Conservation (phyloP, 2,113 vertebrate species). For the Toxostoma redivivum region DNA sequence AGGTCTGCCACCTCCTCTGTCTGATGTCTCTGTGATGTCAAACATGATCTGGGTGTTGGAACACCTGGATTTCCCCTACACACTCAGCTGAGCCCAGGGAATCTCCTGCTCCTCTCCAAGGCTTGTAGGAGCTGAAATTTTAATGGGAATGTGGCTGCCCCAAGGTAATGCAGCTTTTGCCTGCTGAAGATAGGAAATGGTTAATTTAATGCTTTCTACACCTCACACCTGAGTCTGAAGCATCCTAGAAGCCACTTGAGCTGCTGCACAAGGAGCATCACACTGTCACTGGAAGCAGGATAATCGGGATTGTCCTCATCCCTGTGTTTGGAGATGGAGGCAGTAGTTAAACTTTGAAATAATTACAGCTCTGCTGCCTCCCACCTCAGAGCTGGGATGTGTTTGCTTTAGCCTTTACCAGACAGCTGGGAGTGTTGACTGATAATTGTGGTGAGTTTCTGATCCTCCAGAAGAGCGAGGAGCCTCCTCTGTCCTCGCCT, state of each 20-base stretch:
- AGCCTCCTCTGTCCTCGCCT: background rate
- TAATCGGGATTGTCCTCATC: rapidly evolving
- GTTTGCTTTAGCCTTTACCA: background rate
- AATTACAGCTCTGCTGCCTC: background rate
- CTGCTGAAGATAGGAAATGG: background rate
- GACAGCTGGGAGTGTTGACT: constrained; percentile 1
- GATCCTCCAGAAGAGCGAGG: background rate
- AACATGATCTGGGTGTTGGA: background rate
- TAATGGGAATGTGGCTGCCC: background rate
- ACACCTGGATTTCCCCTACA: background rate
- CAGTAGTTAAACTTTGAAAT: background rate
- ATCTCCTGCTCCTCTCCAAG: background rate
- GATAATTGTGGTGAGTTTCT: background rate
- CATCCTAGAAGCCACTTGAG: background rate
- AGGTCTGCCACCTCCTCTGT: background rate
- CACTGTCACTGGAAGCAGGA: rapidly evolving
- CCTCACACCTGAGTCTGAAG: background rate
- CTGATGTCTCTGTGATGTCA: background rate
- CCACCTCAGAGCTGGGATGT: background rate
- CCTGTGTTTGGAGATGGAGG: background rate
- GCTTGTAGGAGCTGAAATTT: rapidly evolving
- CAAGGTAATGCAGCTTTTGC: rapidly evolving
- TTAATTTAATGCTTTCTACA: background rate
- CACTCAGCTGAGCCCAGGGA: rapidly evolving
- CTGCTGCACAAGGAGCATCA: background rate